Evolutionary conservation across 2,797 vertebrate species (phyloP), one percentile per base, ranked within the genome.

Genomic region (Lepidocolaptes lacrymiger): DNA sequence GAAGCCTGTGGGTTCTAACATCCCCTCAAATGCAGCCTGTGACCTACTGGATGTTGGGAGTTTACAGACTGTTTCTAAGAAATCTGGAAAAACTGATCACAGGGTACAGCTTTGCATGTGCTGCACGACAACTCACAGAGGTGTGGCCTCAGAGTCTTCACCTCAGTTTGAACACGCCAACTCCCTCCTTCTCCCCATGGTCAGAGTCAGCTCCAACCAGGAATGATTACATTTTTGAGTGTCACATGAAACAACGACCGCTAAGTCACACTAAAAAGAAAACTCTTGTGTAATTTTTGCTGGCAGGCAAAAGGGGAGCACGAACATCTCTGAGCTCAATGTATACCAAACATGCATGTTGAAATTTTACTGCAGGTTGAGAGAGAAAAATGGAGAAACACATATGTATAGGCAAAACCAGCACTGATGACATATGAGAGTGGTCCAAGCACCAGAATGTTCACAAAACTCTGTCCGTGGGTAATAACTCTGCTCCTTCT

Each of bases 191-290:
- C 61, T 85, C 52, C 58, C 51, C 66, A 21, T 3, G 26, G 71
- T 66, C 89, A 82, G 51, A 90, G 49, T 54, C 49, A 92, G 3
- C 41, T 85, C 78, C 49, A 56, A 69, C 49, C 79, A 88, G 55
- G 51, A 90, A 78, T 34, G 12, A 88, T 78, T 64, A 88, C 34
- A 91, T 88, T 95, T 93, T 89, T 91, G 76, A 95, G 54, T 78
- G 73, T 85, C 88, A 86, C 62, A 46, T 81, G 79, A 94, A 76
- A 88, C 69, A 92, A 46, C 34, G 73, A 72, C 69, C 76, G 92
- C 62, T 71, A 86, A 92, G 79, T 48, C 56, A 64, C 0, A 1
- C 54, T 75, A 75, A 78, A 84, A 58, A 27, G 30, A 80, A 17
- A 12, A 19, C 37, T 56, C 64, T 59, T 88, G 76, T 68, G 66